phyloP scores from a whole-genome alignment of 1,140 invertebrate genomes.

The Arctopsyche grandis region DNA sequence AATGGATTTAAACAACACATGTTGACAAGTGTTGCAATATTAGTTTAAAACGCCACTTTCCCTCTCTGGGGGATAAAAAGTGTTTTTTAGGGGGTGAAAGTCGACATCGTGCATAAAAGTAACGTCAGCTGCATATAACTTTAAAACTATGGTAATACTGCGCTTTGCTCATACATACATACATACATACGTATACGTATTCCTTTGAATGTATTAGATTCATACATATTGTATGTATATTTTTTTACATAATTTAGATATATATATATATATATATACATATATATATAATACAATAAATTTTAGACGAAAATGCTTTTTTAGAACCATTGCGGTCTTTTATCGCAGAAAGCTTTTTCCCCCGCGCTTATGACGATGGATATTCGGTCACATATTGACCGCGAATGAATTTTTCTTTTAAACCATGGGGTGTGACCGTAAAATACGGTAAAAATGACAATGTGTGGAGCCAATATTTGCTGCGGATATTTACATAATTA shows the following conservation, averaged over 20 bases:
- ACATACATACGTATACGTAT: too few relatives aligned
- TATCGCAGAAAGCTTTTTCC: not conserved
- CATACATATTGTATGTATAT: not conserved
- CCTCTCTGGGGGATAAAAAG: conserved; percentile 15
- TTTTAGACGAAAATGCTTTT: too few relatives aligned
- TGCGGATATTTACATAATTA: conserved; percentile 55
- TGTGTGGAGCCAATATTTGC: conserved; percentile 50
- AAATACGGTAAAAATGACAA: conserved; percentile 36
- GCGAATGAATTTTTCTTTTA: conserved; percentile 46
- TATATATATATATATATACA: too few relatives aligned
- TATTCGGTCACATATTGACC: conserved; percentile 34
- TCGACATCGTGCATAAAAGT: not conserved
- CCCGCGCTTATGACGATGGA: not conserved
- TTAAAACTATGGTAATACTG: too few relatives aligned
- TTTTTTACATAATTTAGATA: not conserved
- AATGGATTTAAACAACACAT: conserved; percentile 55
- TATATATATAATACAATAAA: too few relatives aligned
- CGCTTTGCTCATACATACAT: too few relatives aligned
- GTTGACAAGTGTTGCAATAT: conserved; percentile 54
- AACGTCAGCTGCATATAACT: conserved; percentile 8
- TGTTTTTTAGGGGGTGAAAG: not conserved
- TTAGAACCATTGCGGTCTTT: not conserved
- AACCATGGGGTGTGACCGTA: conserved; percentile 51
- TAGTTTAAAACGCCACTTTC: conserved; percentile 49
- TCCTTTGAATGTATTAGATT: not conserved